Base-by-base conservation (phyloP, 2,888 invertebrate species). In the Colletes collaris region DNA sequence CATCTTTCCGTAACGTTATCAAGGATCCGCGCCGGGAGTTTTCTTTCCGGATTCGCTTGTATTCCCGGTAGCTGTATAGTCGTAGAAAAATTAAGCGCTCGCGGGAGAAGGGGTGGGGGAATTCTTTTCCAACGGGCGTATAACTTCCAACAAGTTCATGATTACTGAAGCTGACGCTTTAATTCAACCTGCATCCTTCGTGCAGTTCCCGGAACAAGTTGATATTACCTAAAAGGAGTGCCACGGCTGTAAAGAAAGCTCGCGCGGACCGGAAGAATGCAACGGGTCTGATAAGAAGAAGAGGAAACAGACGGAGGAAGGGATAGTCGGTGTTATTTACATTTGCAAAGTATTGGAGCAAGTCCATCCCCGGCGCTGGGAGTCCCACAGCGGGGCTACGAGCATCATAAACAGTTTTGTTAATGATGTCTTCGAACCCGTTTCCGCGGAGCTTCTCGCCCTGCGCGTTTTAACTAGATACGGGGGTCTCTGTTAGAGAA, bases 231-330 rank as follows among this genome's bases (percentile, higher is more conserved):
- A 91, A 92, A 81, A 85, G 93, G 0, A 92, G 92, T 56, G 89
- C 88, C 67, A 92, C 92, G 89, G 93, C 92, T 63, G 93, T 93
- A 2, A 94, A 94, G 87, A 94, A 94, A 87, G 93, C 94, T 65
- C 95, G 94, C 46, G 95, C 95, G 85, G 94, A 94, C 13, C 94
- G 94, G 85, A 94, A 94, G 85, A 95, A 94, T 83, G 94, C 82
- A 93, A 94, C 46, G 95, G 95, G 88, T 92, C 93, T 76, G 95
- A 95, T 86, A 95, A 95, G 92, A 95, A 95, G 85, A 93, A 86
- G 44, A 46, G 2, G 44, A 46, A 16, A 10, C 2, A 46, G 44
- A 6, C 4, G 6, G 40, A 40, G 44, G 44, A 46, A 46, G 44
- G 90, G 92, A 93, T 67, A 90, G 90, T 67, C 93, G 27, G 92